phyloP scores from a whole-genome alignment of 92 coral and sea anemone species.

The Anthopleura xanthogrammica region DNA sequence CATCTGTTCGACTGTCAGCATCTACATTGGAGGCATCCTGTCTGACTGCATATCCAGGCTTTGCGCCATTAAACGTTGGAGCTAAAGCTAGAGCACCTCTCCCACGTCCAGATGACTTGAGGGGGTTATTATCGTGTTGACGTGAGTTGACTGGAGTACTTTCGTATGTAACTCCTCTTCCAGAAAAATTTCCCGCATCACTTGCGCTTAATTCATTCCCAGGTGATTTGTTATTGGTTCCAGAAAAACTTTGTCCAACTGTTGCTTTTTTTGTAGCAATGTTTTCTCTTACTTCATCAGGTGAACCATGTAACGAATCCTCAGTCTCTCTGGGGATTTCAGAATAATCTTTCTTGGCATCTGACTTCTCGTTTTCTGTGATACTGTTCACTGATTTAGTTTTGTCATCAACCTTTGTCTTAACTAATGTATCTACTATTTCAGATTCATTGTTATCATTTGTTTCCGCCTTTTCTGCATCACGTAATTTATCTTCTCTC shows the following conservation, averaged over 20 bases:
- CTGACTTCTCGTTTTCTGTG: not conserved
- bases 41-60: not conserved
- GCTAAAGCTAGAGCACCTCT: constrained; percentile 15
- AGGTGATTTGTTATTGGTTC: too few relatives aligned
- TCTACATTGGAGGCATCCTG: not conserved
- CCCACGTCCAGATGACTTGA: constrained; percentile 15
- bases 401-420: not conserved
- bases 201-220: too few relatives aligned
- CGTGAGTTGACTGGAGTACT: not conserved
- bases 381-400: not conserved
- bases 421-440: not conserved
- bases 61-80: not conserved
- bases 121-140: not conserved
- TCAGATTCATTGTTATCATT: not conserved
- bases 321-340: not conserved
- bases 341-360: not conserved
- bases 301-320: too few relatives aligned
- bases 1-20: not conserved
- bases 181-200: too few relatives aligned
- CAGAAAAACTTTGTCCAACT: too few relatives aligned
- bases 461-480: not conserved
- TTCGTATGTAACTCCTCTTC: not conserved
- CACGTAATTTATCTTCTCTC: not conserved
- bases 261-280: too few relatives aligned
- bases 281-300: too few relatives aligned